phyloP scores from a whole-genome alignment of 2,888 invertebrate species.

The Neocrepidodera transversa region DNA sequence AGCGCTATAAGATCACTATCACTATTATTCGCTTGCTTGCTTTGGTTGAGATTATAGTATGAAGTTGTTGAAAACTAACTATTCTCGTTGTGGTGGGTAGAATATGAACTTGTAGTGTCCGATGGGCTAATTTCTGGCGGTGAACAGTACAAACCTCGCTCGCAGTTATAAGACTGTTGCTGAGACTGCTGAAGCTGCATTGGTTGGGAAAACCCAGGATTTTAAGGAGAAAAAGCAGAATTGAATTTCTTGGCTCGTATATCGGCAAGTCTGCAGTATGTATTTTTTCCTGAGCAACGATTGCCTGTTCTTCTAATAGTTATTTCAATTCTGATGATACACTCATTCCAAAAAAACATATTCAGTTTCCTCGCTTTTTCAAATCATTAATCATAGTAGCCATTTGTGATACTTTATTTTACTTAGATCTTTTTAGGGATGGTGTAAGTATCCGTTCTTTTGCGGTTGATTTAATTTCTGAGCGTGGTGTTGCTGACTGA shows the following conservation, averaged over 20 bases:
- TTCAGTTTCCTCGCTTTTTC: slow-evolving; percentile 10
- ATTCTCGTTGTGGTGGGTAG: slow-evolving; percentile 1
- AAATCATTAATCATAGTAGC: slow-evolving; percentile 11
- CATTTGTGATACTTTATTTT: slow-evolving; percentile 11
- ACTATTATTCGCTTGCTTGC: not conserved
- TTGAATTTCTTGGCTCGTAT: too few relatives aligned
- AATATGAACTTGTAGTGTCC: slow-evolving; percentile 3
- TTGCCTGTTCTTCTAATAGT: too few relatives aligned
- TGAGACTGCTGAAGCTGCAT: slow-evolving; percentile 2
- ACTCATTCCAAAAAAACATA: slow-evolving; percentile 7
- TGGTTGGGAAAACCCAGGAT: not conserved
- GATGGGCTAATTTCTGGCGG: slow-evolving; percentile 8
- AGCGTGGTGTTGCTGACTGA: not conserved
- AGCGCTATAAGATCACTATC: not conserved
- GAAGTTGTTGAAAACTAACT: not conserved
- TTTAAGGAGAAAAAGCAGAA: not conserved
- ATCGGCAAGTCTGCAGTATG: too few relatives aligned
- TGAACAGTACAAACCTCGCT: not conserved
- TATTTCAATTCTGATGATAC: too few relatives aligned
- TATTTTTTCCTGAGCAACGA: too few relatives aligned
- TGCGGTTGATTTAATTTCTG: not conserved
- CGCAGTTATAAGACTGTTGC: slow-evolving; percentile 1
- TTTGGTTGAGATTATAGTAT: not conserved
- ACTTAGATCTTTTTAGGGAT: slow-evolving; percentile 7
- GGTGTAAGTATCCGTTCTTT: slow-evolving; percentile 3